Evolutionary conservation across 2,797 vertebrate genomes (phyloP), one percentile per base, ranked within the genome.

Genomic region (Anabacerthia variegaticeps): DNA sequence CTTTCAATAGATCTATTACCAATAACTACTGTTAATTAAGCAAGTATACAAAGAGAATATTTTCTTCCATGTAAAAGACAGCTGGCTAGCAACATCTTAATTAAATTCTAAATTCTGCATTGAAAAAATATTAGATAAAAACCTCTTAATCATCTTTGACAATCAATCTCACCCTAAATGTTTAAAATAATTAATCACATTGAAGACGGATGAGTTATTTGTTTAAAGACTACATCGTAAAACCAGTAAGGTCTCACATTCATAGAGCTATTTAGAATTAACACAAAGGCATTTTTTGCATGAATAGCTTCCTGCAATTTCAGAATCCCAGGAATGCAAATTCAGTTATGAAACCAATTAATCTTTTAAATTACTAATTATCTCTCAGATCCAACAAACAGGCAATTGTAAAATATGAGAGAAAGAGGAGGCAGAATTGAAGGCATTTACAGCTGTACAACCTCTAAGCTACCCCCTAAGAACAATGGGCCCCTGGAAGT

Each of bases 281-380:
- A 74, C 71, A 95, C 44, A 96, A 96, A 82, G 55, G 49, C 66
- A 36, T 92, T 95, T 95, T 93, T 90, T 94, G 71, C 93, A 92
- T 95, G 85, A 94, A 93, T 65, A 87, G 56, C 67, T 75, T 93
- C 80, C 83, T 82, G 71, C 51, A 87, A 92, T 92, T 95, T 89
- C 69, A 88, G 82, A 90, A 93, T 81, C 73, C 55, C 30, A 79
- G 88, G 91, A 94, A 96, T 94, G 83, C 39, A 89, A 90, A 92
- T 92, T 95, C 83, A 80, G 80, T 94, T 94, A 96, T 93, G 71
- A 96, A 93, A 90, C 52, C 69, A 92, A 93, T 95, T 88, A 95
- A 92, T 95, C 85, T 88, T 92, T 95, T 86, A 67, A 88, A 95
- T 73, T 67, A 88, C 59, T 91, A 80, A 89, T 91, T 96, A 88